Base-by-base conservation (phyloP, 2,888 invertebrate genomes). In the Agrotis segetum region DNA sequence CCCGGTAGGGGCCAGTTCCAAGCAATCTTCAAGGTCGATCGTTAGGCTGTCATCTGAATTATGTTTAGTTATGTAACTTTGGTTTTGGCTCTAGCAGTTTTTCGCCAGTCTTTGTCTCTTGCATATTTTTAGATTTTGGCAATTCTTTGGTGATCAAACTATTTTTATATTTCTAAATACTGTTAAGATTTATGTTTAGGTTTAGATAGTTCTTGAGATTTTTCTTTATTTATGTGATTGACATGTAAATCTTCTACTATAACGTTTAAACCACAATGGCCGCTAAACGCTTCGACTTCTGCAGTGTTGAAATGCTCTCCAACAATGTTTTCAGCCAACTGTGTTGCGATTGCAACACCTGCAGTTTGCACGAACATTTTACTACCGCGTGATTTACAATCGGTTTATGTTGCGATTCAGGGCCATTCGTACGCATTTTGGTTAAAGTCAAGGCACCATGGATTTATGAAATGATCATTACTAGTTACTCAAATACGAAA, bases 21-120 rank as follows among this genome's bases (percentile, higher is more conserved):
- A 76, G 63, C 58, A 56, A 68, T 76, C 63, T 74, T 77, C 83
- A 86, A 87, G 87, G 87, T 70, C 74, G 56, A 40, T 24, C 9
- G 52, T 77, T 59, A 66, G 47, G 59, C 49, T 55, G 71, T 71
- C 69, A 62, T 50, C n/a, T 60, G 53, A 59, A 55, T 61, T 52
- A 65, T 58, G 71, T 65, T 59, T n/a, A 14, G 61, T 56, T 76
- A 68, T 46, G 55, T 80, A 59, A 76, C 47, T 62, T 19, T 21
- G 17, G 21, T 71, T 75, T 80, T 71, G 76, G 64, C 75, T 67
- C 50, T 67, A 56, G n/a, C 49, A 52, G 44, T 19, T 67, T 56
- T 61, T 55, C 44, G 24, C 29, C 53, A 47, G 24, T 52, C 50
- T 77, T 72, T 62, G 52, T 46, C 58, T 55, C 46, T 4, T 47